A percentile compares a stretch with the other conserved stretches of the same genome.
These are phyloP conservation scores for Gulo gulo DNA, from an alignment of 2,113 vertebrate genomes.

Conservation along the genomic window DNA sequence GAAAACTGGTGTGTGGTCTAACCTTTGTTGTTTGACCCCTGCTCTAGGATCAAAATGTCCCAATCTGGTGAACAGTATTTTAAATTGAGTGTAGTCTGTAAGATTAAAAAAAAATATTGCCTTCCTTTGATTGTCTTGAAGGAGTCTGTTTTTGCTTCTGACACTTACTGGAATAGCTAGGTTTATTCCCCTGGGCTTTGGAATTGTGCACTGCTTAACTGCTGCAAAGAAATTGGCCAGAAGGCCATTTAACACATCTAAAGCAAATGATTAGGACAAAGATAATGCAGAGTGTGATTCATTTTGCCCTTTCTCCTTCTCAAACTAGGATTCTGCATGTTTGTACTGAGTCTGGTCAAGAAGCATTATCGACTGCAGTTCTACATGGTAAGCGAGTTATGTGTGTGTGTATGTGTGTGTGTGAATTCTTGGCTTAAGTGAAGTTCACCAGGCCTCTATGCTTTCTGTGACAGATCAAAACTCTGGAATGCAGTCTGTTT, in stretches of 20 bases:
- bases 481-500: background rate
- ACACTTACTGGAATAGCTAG: background rate
- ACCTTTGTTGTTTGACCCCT: background rate
- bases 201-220: background rate
- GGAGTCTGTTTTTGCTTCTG: background rate
- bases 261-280: background rate
- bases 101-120: background rate
- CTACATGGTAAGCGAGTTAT: conserved; percentile 92
- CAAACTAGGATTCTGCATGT: conserved; percentile 96
- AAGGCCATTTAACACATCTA: background rate
- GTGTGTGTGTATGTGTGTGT: too few species aligned
- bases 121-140: conserved; percentile 24
- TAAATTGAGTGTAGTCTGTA: background rate
- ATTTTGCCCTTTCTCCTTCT: background rate
- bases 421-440: background rate
- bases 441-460: background rate
- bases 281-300: background rate
- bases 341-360: conserved; percentile 98
- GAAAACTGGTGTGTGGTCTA: background rate
- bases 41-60: background rate
- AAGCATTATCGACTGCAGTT: conserved; percentile 99
- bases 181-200: background rate
- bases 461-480: background rate
- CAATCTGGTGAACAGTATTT: background rate
- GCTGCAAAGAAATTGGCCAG: conserved; percentile 11